Evolutionary conservation across 2,888 invertebrate genomes (phyloP).

Genomic region (Chymomyza fuscimana): DNA sequence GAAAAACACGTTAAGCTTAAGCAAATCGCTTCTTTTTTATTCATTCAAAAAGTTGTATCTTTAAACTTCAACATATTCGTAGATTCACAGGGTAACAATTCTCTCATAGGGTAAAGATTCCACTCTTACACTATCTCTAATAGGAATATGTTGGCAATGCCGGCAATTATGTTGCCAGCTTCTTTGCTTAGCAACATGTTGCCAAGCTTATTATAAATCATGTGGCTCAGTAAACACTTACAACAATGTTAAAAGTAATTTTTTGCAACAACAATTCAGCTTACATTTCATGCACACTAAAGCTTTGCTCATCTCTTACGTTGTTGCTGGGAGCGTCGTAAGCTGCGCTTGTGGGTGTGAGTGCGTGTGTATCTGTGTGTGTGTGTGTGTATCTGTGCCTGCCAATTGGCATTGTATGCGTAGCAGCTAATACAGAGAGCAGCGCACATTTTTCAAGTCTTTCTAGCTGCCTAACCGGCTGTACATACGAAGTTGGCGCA

Average conservation of each 20-base stretch:
- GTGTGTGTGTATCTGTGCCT: background rate
- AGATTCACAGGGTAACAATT: too few relatives aligned
- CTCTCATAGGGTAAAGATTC: too few relatives aligned
- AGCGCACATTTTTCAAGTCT: too few relatives aligned
- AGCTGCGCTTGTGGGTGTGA: conserved; percentile 19
- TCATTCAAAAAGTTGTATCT: too few relatives aligned
- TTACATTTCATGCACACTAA: background rate
- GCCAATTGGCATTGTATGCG: too few relatives aligned
- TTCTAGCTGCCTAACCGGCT: background rate
- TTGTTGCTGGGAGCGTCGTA: conserved; percentile 17
- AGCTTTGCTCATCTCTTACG: conserved; percentile 20
- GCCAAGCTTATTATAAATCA: conserved; percentile 8
- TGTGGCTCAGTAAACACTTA: background rate
- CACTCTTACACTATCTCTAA: background rate
- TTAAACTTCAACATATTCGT: too few relatives aligned
- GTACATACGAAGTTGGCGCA: background rate
- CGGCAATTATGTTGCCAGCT: background rate
- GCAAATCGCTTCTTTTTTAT: too few relatives aligned
- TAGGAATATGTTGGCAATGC: too few relatives aligned
- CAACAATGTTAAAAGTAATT: background rate
- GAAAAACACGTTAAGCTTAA: too few relatives aligned
- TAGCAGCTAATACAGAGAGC: too few relatives aligned
- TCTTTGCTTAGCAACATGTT: conserved; percentile 47
- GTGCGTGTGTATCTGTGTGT: background rate
- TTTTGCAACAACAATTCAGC: background rate